These are phyloP conservation scores for Nemurella pictetii DNA, from an alignment of 2,888 invertebrate genomes.

Conservation along the genomic window DNA sequence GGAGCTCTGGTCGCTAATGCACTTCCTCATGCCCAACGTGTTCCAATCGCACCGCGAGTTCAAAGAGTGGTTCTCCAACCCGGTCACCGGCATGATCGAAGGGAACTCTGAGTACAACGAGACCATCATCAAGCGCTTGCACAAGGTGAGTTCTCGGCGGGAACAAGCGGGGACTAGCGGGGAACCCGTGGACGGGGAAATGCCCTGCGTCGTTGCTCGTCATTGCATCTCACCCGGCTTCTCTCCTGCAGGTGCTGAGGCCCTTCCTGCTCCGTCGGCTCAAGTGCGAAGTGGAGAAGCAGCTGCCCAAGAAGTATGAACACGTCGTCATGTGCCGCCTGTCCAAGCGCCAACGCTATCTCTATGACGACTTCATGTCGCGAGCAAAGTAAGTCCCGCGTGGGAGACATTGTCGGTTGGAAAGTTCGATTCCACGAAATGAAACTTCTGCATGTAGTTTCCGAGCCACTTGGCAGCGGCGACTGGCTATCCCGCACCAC, in stretches of 20 bases:
- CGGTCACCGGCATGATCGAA: slow-evolving; percentile 94
- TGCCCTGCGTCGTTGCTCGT: too few relatives aligned
- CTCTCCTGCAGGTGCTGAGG: slow-evolving; percentile 69
- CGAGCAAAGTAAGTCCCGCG: slow-evolving; percentile 83
- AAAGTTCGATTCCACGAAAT: too few relatives aligned
- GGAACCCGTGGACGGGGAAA: too few relatives aligned
- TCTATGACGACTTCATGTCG: slow-evolving; percentile 99
- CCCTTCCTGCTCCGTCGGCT: slow-evolving; percentile 91
- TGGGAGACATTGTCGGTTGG: too few relatives aligned
- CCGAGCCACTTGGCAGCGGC: too few relatives aligned
- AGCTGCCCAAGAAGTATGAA: slow-evolving; percentile 96
- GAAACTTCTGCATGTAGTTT: too few relatives aligned
- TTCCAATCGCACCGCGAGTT: slow-evolving; percentile 96
- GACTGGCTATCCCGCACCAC: too few relatives aligned
- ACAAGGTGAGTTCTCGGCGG: slow-evolving; percentile 79
- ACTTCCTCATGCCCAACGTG: slow-evolving; percentile 96
- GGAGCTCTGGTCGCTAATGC: slow-evolving; percentile 98
- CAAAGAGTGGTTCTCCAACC: slow-evolving; percentile 98
- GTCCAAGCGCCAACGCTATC: slow-evolving; percentile 92
- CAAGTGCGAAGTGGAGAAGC: slow-evolving; percentile 95
- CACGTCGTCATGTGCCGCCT: slow-evolving; percentile 92
- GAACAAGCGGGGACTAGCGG: too few relatives aligned
- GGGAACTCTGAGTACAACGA: slow-evolving; percentile 91
- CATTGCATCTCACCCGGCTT: too few relatives aligned
- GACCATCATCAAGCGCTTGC: slow-evolving; percentile 81